Conservation (phyloP, 2,797 vertebrate genomes). For the Morelia viridis region DNA sequence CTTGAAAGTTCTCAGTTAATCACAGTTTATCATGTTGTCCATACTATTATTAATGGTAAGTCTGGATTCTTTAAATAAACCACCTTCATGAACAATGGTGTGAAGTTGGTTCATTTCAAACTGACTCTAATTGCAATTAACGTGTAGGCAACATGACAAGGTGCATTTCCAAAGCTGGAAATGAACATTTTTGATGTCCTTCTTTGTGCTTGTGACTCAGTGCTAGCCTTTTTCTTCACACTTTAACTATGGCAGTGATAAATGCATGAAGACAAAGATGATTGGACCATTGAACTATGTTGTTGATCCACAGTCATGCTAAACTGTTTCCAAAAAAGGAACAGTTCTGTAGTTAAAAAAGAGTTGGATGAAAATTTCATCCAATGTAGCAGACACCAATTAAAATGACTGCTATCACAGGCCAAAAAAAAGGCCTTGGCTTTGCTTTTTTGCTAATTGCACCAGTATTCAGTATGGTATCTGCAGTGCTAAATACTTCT, state of each 20-base stretch:
- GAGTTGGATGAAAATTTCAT: not conserved
- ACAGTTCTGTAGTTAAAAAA: constrained; percentile 12
- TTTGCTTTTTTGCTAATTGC: constrained; percentile 24
- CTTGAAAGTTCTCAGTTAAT: not conserved
- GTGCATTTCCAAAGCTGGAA: not conserved
- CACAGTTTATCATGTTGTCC: not conserved
- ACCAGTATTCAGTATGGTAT: not conserved
- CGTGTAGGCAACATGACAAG: not conserved
- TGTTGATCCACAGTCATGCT: not conserved
- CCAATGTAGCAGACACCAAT: not conserved
- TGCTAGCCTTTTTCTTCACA: not conserved
- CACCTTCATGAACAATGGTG: not conserved
- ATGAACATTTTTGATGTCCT: not conserved
- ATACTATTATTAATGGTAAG: not conserved
- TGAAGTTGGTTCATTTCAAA: not conserved
- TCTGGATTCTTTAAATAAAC: not conserved
- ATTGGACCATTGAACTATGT: not conserved
- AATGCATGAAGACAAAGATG: not conserved
- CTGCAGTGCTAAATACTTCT: constrained; percentile 36
- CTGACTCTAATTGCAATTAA: not conserved
- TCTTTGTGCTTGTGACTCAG: not conserved
- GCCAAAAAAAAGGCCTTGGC: not conserved
- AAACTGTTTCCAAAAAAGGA: not conserved
- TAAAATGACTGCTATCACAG: constrained; percentile 14
- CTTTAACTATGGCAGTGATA: not conserved